Base-by-base conservation (phyloP, 2,797 vertebrate genomes). In the Leptodactylus fallax region DNA sequence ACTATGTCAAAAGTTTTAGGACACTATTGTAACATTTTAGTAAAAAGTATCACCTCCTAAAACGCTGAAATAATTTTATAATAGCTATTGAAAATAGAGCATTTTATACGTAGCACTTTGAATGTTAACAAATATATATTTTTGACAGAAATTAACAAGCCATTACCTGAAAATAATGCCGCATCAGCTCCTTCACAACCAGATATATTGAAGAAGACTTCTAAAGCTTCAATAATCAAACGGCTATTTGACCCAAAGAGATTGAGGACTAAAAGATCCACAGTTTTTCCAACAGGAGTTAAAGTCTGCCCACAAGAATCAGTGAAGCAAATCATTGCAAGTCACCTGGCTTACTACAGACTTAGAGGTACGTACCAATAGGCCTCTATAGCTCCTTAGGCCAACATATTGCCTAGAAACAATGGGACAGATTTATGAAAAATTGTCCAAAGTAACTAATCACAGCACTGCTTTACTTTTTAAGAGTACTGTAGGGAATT, bases 281-380 rank as follows among this genome's bases (percentile, higher is more conserved):
- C 95, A 25, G 95, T 97, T 78, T 92, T 96, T 80, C 95, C 96
- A 90, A 92, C 95, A 0, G 97, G 95, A 53, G 95, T 98, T 91
- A 96, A 97, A 91, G 94, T 98, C 77, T 98, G 97, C 89, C 96
- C 97, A 7, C 95, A 97, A 63, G 97, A 98, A 92, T 97, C 95
- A 81, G 56, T 97, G 82, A 93, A 93, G 11, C 95, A 99, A 69
- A 95, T 98, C 84, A 90, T 98, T 87, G 95, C 95, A 90, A 97
- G 95, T 90, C 96, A 98, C 88, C 95, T 95, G 91, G 95, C 95
- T 1, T 98, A 98, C 93, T 98, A 98, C 88, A 96, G 95, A 92
- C 93, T 97, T 83, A 92, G 96, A 96, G 96, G 96, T 97, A 94
- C 77, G 19, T 60, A 13, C 2, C 47, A 19, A 0, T 3, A 45